These are phyloP conservation scores for Colletes latitarsis DNA, from an alignment of 1,140 invertebrate genomes.

Conservation along the genomic window DNA sequence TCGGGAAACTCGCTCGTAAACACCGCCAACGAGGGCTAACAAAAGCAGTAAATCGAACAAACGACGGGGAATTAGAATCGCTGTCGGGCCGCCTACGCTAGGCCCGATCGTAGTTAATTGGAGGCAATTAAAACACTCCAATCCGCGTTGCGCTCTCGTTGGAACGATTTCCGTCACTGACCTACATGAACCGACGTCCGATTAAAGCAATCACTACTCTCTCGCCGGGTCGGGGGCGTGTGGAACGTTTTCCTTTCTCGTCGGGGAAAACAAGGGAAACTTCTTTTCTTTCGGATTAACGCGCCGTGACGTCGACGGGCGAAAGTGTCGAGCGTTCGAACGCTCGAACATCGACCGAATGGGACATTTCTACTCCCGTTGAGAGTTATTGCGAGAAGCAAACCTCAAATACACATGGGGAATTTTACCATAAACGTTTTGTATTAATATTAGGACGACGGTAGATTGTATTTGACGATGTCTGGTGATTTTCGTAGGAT, in stretches of 20 bases:
- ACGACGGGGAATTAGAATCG: not conserved
- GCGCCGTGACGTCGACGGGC: conserved; percentile 15
- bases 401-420: too few species aligned
- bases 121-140: conserved; percentile 9
- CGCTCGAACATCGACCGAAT: conserved; percentile 1
- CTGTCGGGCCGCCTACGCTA: not conserved
- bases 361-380: not conserved
- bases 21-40: too few species aligned
- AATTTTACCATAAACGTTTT: too few species aligned
- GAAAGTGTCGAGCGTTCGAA: too few species aligned
- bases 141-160: conserved; percentile 1
- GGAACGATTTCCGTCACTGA: not conserved
- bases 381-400: too few species aligned
- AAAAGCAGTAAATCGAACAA: not conserved
- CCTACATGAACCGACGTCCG: conserved; percentile 13
- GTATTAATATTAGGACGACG: too few species aligned
- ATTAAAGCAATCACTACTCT: conserved; percentile 16
- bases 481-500: too few species aligned
- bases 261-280: not conserved
- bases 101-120: conserved; percentile 1
- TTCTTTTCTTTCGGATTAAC: conserved; percentile 15
- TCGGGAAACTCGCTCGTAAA: not conserved
- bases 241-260: not conserved
- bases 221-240: too few species aligned
- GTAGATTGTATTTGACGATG: too few species aligned